phyloP scores from a whole-genome alignment of 2,888 invertebrate species.

The Meandrusa payeni region DNA sequence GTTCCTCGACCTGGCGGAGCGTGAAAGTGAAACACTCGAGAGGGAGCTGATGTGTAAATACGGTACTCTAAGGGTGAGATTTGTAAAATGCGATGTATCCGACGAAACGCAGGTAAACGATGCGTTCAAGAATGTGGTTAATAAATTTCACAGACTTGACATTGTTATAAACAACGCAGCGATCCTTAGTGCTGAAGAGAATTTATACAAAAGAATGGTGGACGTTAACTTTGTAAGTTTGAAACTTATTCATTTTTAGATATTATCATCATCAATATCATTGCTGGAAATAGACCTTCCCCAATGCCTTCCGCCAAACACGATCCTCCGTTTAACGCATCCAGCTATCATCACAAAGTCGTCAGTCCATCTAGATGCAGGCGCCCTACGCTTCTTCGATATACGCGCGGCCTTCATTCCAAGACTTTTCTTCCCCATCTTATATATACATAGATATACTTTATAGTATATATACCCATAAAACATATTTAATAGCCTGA shows the following conservation, averaged over 20 bases:
- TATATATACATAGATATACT: background rate
- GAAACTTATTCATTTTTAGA: background rate
- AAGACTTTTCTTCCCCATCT: too few species aligned
- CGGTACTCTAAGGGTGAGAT: slow-evolving; percentile 66
- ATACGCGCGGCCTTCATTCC: too few species aligned
- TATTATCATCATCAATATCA: too few species aligned
- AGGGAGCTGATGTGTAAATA: slow-evolving; percentile 55
- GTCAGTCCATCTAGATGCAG: too few species aligned
- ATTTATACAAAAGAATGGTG: slow-evolving; percentile 48
- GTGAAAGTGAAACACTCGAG: slow-evolving; percentile 57
- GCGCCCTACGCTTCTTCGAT: too few species aligned
- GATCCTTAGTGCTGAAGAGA: slow-evolving; percentile 46
- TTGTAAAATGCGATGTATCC: slow-evolving; percentile 67
- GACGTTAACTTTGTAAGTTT: slow-evolving; percentile 66
- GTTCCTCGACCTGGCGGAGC: slow-evolving; percentile 59
- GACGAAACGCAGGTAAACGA: slow-evolving; percentile 51
- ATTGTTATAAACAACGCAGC: slow-evolving; percentile 65
- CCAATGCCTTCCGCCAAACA: too few species aligned
- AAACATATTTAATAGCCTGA: too few species aligned
- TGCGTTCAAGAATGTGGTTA: slow-evolving; percentile 56
- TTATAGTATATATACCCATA: too few species aligned
- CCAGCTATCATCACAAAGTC: too few species aligned
- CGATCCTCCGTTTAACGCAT: too few species aligned
- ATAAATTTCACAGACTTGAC: slow-evolving; percentile 63
- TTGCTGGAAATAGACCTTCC: too few species aligned